Percentiles rank a stretch among this genome's conserved stretches.
phyloP scores from a whole-genome alignment of 2,888 invertebrate genomes.

The Vannuccia rotundouncinata region DNA sequence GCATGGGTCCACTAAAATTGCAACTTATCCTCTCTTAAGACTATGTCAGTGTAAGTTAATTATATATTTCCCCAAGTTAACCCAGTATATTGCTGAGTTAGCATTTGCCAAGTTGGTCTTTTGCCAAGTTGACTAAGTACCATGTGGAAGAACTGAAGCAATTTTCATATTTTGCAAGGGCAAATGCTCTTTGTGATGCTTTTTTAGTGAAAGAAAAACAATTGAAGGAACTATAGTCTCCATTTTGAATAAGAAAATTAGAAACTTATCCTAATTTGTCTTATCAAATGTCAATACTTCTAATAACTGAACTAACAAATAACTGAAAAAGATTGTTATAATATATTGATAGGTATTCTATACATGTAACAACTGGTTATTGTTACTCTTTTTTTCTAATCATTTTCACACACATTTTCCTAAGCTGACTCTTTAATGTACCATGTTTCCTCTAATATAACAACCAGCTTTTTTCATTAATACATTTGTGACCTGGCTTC shows the following conservation, averaged over 20 bases:
- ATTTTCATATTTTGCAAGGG: background rate
- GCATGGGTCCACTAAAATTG: no score
- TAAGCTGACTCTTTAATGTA: constrained; percentile 18
- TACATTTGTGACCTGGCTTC: no score
- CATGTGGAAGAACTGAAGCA: background rate
- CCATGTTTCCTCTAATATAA: no score
- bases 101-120: no score
- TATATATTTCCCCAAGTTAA: no score
- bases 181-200: background rate
- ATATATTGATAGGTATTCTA: background rate
- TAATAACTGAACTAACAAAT: background rate
- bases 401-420: background rate
- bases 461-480: no score
- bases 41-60: no score
- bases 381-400: background rate
- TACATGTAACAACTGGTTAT: background rate
- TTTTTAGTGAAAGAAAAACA: background rate
- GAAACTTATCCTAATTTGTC: background rate
- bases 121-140: no score
- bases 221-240: background rate
- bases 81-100: no score
- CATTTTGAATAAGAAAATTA: background rate
- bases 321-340: background rate
- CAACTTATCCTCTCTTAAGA: no score
- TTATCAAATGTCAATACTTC: background rate